These are phyloP conservation scores for Crotalus helleri DNA, from an alignment of 2,113 vertebrate genomes.

Conservation along the genomic window DNA sequence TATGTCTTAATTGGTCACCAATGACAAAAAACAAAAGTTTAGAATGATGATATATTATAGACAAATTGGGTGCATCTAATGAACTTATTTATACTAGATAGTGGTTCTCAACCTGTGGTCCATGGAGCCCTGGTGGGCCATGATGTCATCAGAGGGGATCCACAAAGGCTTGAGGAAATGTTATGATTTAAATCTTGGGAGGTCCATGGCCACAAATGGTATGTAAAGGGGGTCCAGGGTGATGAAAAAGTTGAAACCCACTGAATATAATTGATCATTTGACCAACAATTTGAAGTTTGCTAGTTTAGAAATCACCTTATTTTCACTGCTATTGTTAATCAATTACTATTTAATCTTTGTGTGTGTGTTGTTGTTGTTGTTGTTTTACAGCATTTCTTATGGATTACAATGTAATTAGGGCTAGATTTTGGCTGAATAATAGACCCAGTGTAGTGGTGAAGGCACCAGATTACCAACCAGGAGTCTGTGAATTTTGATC, in stretches of 20 bases:
- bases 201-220: neutral
- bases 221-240: neutral
- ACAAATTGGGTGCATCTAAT: neutral
- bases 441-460: neutral
- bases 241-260: neutral
- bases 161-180: too few species aligned
- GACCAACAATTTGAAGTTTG: neutral
- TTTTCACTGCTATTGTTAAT: neutral
- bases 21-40: neutral
- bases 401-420: neutral
- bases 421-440: neutral
- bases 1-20: neutral
- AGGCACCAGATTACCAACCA: neutral
- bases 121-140: neutral
- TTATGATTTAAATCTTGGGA: too few species aligned
- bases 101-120: neutral
- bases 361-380: neutral
- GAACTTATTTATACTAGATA: neutral
- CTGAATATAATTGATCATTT: neutral
- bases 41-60: neutral
- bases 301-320: neutral
- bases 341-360: neutral
- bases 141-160: too few species aligned
- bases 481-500: neutral
- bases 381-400: neutral